Conservation (phyloP, 2,113 vertebrate species). For the Apteryx mantelli region DNA sequence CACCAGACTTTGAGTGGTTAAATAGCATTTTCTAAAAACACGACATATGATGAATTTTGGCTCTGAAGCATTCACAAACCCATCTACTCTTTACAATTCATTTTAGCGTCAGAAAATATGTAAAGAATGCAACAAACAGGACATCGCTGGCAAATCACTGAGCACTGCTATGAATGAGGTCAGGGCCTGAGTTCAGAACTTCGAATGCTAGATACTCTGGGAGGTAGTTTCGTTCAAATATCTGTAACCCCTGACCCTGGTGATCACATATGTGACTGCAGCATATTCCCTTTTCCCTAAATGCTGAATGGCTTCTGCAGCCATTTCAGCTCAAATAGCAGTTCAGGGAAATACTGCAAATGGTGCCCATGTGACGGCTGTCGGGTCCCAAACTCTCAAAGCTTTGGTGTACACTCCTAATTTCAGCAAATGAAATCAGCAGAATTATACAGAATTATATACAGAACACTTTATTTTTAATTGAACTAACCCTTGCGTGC, state of each 20-base stretch:
- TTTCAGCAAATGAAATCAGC: too few relatives aligned
- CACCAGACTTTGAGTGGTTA: neutral
- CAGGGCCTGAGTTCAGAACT: fast-evolving
- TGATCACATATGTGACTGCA: neutral
- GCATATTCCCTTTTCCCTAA: neutral
- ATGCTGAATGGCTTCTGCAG: neutral
- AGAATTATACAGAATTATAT: too few relatives aligned
- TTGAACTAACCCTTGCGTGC: neutral
- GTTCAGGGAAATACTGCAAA: neutral
- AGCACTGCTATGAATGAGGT: neutral
- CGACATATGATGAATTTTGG: neutral
- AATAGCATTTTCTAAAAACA: neutral
- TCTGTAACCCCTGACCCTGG: too few relatives aligned
- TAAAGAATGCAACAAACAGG: neutral
- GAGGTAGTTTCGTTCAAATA: too few relatives aligned
- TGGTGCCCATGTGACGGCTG: too few relatives aligned
- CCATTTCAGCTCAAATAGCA: neutral
- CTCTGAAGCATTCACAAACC: neutral
- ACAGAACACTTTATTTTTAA: neutral
- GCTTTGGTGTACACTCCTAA: too few relatives aligned
- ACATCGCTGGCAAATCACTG: neutral
- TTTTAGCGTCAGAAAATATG: neutral
- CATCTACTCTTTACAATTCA: neutral
- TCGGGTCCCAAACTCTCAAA: too few relatives aligned
- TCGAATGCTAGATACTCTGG: too few relatives aligned